Percentiles rank a stretch among this genome's conserved stretches.
Evolutionary conservation across 2,113 vertebrate species (phyloP).

Genomic region (Toxotes jaculatrix): DNA sequence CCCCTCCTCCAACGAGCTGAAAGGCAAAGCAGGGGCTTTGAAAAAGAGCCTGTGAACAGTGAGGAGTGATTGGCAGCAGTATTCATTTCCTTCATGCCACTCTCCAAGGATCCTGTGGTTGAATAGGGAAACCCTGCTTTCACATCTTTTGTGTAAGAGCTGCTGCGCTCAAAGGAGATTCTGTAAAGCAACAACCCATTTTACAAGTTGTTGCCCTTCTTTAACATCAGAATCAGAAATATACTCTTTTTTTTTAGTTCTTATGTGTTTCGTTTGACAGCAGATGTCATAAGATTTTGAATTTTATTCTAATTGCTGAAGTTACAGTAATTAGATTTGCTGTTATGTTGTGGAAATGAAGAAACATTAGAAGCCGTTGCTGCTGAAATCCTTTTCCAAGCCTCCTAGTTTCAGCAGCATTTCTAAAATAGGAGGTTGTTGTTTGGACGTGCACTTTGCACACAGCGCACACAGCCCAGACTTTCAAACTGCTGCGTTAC

Average conservation of each 20-base stretch:
- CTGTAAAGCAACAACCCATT: conserved; percentile 22
- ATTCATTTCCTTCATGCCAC: conserved; percentile 78
- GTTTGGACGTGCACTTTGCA: conserved; percentile 16
- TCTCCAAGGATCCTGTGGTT: conserved; percentile 61
- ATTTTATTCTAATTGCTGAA: not conserved
- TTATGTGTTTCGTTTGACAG: not conserved
- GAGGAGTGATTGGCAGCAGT: conserved; percentile 79
- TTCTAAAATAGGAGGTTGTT: conserved; percentile 7
- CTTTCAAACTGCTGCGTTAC: conserved; percentile 18
- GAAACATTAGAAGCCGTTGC: conserved; percentile 1
- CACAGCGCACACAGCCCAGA: not conserved
- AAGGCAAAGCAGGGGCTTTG: conserved; percentile 67
- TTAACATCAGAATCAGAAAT: conserved; percentile 18
- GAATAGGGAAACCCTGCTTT: conserved; percentile 65
- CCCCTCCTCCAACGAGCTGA: conserved; percentile 64
- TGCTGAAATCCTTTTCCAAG: not conserved
- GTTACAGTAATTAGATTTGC: not conserved
- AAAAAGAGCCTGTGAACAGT: conserved; percentile 71
- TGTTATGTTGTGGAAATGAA: not conserved
- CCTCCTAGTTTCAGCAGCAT: not conserved
- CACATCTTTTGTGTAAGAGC: conserved; percentile 64
- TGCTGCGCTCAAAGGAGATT: conserved; percentile 34
- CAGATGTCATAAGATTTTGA: not conserved
- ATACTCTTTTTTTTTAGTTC: not conserved
- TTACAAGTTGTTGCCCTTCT: conserved; percentile 19